Evolutionary conservation across 2,113 vertebrate species (phyloP).

Genomic region (Mesitornis unicolor): DNA sequence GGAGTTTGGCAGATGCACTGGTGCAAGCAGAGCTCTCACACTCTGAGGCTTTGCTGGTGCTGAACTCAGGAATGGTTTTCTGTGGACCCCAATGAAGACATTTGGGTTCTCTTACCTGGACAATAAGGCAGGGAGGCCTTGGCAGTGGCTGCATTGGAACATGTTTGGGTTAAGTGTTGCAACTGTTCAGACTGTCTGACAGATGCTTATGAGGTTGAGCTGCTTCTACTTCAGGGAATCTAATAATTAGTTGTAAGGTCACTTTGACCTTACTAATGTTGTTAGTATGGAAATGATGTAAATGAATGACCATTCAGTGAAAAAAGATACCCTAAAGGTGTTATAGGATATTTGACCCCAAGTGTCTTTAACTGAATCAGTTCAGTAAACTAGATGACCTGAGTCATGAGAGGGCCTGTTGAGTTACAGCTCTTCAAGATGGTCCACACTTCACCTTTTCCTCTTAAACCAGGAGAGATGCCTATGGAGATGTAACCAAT

Average conservation of each 20-base stretch:
- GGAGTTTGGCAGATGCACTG: neutral
- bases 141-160: accelerated
- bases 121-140: neutral
- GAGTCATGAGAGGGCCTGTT: neutral
- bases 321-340: neutral
- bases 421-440: neutral
- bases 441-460: neutral
- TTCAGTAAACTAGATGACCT: neutral
- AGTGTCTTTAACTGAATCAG: neutral
- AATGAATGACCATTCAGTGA: neutral
- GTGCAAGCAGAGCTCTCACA: accelerated
- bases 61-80: neutral
- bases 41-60: neutral
- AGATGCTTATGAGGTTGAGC: neutral
- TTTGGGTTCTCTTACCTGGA: neutral
- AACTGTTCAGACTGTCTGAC: neutral
- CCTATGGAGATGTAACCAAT: neutral
- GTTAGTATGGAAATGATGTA: neutral
- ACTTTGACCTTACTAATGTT: neutral
- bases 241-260: neutral
- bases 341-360: neutral
- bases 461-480: neutral
- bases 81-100: accelerated
- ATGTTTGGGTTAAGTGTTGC: neutral
- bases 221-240: neutral